A percentile compares a stretch with the other conserved stretches of the same genome.
These are phyloP conservation scores for Anoura caudifer DNA, from an alignment of 2,113 vertebrate species.

Conservation along the genomic window DNA sequence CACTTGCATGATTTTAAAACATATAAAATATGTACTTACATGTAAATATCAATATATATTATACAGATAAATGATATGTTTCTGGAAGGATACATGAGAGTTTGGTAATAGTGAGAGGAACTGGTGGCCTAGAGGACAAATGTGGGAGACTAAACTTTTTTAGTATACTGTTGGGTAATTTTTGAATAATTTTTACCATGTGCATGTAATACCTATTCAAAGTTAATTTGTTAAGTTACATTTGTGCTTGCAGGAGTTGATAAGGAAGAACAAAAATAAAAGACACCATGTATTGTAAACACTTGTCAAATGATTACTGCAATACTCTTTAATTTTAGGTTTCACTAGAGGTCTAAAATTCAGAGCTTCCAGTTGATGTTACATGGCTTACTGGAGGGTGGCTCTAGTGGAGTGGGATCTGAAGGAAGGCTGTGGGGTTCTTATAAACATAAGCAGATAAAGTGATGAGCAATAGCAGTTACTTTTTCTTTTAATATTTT, in stretches of 20 bases:
- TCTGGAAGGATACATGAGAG: neutral
- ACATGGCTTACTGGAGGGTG: neutral
- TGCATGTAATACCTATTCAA: neutral
- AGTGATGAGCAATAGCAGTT: neutral
- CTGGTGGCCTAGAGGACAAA: slow-evolving; percentile 2
- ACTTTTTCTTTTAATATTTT: neutral
- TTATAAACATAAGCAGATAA: neutral
- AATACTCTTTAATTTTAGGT: slow-evolving; percentile 27
- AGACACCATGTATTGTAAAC: neutral
- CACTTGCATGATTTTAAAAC: neutral
- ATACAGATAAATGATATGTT: neutral
- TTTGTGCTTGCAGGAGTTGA: neutral
- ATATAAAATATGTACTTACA: neutral
- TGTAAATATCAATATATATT: neutral
- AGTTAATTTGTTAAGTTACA: slow-evolving; percentile 23
- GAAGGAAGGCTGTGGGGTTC: neutral
- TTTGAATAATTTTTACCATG: neutral
- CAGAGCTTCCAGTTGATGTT: neutral
- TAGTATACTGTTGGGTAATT: neutral
- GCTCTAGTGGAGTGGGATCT: neutral
- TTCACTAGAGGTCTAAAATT: slow-evolving; percentile 21
- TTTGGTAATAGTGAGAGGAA: neutral
- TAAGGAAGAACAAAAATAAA: slow-evolving; percentile 24
- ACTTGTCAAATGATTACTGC: neutral
- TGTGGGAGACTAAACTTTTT: neutral